These are phyloP conservation scores for Laticauda colubrina DNA, from an alignment of 2,113 vertebrate genomes.

Conservation along the genomic window DNA sequence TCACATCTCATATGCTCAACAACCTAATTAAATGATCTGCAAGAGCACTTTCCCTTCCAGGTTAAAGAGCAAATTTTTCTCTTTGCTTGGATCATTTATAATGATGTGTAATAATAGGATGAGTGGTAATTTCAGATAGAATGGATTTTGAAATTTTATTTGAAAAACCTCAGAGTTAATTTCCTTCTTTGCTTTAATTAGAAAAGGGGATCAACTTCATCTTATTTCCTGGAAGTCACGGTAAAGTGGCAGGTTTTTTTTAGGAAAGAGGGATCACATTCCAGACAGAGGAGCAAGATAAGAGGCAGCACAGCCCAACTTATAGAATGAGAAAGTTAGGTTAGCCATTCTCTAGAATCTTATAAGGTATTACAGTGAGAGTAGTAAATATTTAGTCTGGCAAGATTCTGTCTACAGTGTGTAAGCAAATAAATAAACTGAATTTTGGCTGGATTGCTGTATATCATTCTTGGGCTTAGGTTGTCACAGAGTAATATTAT, in stretches of 20 bases:
- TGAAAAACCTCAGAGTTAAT: neutral
- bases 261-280: too few species aligned
- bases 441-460: too few species aligned
- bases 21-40: neutral
- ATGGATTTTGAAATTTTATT: neutral
- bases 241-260: too few species aligned
- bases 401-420: too few species aligned
- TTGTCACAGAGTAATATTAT: neutral
- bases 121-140: neutral
- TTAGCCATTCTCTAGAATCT: too few species aligned
- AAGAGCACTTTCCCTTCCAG: neutral
- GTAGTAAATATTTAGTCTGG: too few species aligned
- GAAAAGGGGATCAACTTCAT: neutral
- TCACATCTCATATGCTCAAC: neutral
- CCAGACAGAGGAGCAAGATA: too few species aligned
- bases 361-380: too few species aligned
- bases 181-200: conserved; percentile 2
- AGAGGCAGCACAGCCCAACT: too few species aligned
- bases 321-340: too few species aligned
- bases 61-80: neutral
- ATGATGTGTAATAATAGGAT: neutral
- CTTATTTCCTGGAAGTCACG: conserved; percentile 24
- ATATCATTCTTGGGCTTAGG: too few species aligned
- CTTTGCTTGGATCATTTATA: neutral
- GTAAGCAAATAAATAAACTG: too few species aligned